Base-by-base conservation (phyloP, 2,888 invertebrate species). In the Himalopsyche tibetana region DNA sequence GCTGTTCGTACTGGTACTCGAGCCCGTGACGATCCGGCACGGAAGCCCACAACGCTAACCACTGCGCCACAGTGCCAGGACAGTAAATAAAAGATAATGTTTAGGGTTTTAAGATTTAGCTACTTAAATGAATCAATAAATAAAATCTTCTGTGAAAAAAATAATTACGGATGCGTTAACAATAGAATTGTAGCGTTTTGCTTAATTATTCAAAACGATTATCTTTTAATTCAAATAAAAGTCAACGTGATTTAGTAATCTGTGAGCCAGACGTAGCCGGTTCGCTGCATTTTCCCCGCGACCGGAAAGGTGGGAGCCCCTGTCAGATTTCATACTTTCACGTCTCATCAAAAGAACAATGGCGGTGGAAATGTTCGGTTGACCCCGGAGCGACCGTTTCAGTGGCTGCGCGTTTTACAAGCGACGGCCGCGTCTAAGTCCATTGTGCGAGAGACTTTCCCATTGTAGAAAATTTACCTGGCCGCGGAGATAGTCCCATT, bases 401-500 rank as follows among this genome's bases (percentile, higher is more conserved):
- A 63, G 63, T 19, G 63, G 45, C 55, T 42, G 80, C 36, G 82
- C 28, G 79, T 81, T 79, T 81, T 12, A 36, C 36, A 38, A 82
- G 63, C 38, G 81, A 63, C 17, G 82, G 42, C 63, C 85, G 69
- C 56, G 19, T 63, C 63, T 11, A 19, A 40, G 40, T 55, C 80
- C 40, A 45, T 84, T 79, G 81, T 82, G 38, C 82, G 82, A 63
- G 82, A 82, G 42, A 63, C 19, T 82, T 69, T 69, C 82, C 19
- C 85, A 45, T 69, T 69, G 80, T 84, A 42, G 63, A 19, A 85
- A 85, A 85, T 85, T 85, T 51, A 74, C 15, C 36, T 80, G 74
- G 8, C 28, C 63, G 28, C 56, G 69, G 19, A 69, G 55, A 81
- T 80, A 55, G 56, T 17, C 36, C 82, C 55, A 55, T 82, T 74